phyloP scores from a whole-genome alignment of 2,113 vertebrate species.

The Cacatua alba region DNA sequence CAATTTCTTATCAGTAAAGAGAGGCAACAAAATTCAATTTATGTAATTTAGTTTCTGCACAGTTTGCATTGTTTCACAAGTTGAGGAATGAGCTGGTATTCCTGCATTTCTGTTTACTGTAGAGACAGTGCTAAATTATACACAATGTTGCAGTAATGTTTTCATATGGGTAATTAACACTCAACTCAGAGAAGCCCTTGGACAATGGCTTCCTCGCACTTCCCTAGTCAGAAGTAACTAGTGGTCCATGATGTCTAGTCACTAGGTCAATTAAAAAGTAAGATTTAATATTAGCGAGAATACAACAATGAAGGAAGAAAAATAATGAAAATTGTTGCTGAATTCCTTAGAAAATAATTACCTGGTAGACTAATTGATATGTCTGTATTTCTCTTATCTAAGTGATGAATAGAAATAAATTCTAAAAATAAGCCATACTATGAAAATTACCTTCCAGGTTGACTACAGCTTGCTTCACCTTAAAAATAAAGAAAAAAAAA shows the following conservation, averaged over 20 bases:
- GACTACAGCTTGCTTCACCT: not conserved
- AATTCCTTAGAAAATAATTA: not conserved
- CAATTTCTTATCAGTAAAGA: not conserved
- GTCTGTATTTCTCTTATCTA: not conserved
- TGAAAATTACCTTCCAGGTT: not conserved
- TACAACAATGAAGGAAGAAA: not conserved
- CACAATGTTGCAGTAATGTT: not conserved
- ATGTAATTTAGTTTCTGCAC: not conserved
- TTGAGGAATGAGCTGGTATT: not conserved
- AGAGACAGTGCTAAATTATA: not conserved
- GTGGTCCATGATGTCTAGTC: not conserved
- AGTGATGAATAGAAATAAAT: not conserved
- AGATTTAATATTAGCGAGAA: not conserved
- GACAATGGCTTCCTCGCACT: not conserved
- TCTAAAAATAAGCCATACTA: not conserved
- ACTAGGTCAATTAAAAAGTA: not conserved
- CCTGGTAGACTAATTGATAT: not conserved
- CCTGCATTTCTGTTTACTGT: not conserved
- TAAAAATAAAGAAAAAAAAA: not conserved
- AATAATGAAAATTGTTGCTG: not conserved
- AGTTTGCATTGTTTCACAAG: not conserved
- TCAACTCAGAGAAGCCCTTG: not conserved
- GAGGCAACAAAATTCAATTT: not conserved
- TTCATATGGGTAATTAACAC: not conserved
- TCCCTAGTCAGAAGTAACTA: not conserved